Base-by-base conservation (phyloP, 92 coral and sea anemone genomes). In the Virgularia gustaviana region DNA sequence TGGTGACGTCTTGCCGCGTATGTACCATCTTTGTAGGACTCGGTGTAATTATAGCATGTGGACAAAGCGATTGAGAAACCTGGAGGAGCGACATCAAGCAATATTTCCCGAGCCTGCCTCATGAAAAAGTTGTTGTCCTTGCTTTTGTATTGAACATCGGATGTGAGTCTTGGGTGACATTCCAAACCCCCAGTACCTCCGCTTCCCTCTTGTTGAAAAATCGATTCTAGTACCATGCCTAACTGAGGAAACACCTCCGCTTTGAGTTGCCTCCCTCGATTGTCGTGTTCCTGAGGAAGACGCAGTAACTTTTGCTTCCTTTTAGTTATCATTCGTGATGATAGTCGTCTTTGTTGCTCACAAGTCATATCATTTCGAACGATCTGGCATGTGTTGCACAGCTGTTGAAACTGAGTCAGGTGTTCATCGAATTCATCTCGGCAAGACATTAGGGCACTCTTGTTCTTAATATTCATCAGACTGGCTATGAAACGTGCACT, bases 341-440 rank as follows among this genome's bases (percentile, higher is more conserved):
- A 33, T 15, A 76, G 65, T 57, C 31, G 27, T 34, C 64, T n/a
- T 54, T 83, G 87, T 56, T 78, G 66, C 55, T 72, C 72, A 28
- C 66, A 36, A 9, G 83, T 78, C 75, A 83, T 78, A 71, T 83
- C 87, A 49, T 77, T 83, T 2, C 79, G 28, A 9, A 83, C 83
- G 10, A 71, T 70, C 43, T 64, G 75, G 16, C 65, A 70, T 8
- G 87, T 78, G 10, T 49, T 47, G 20, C 29, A 28, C 1, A 71
- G 65, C 15, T 63, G 65, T 20, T 71, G 36, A 47, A 64, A 76
- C n/a, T 39, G 6, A 0, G 18, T 4, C 1, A 75, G 35, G 19
- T 65, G 65, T 36, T 59, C 44, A 13, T 60, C 20, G 23, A 60
- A 33, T 20, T 70, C 70, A 44, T 57, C 68, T 33, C 80, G 52